Conservation (phyloP, 2,113 vertebrate genomes). For the Zosterops japonicus region DNA sequence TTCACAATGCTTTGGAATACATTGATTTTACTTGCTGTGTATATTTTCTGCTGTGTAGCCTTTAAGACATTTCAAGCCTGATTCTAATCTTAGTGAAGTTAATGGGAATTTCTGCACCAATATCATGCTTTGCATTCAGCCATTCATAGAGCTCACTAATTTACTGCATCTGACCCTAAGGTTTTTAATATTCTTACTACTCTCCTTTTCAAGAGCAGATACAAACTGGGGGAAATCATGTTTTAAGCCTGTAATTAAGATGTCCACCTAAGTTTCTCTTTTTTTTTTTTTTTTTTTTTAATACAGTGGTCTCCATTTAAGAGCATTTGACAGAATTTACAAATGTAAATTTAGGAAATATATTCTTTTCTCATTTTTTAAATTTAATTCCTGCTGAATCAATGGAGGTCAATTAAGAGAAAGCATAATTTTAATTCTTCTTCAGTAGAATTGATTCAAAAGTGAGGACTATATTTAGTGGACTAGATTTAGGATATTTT, state of each 20-base stretch:
- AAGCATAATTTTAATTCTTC: background rate
- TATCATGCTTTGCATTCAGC: background rate
- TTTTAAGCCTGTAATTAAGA: background rate
- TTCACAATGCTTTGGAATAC: background rate
- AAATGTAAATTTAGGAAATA: background rate
- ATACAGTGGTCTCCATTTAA: background rate
- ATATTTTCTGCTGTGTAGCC: background rate
- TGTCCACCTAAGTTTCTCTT: background rate
- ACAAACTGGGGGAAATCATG: background rate
- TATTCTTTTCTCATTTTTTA: background rate
- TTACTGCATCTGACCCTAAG: background rate
- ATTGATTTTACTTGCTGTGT: background rate
- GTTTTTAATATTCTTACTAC: background rate
- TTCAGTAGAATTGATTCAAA: background rate
- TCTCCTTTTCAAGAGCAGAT: background rate
- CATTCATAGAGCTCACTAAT: background rate
- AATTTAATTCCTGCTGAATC: background rate
- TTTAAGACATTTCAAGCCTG: background rate
- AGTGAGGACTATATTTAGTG: background rate
- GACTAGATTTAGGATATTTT: background rate
- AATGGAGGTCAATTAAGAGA: background rate
- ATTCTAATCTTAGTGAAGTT: background rate
- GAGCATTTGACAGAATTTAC: background rate
- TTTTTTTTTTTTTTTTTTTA: background rate
- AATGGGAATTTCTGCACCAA: background rate